A percentile compares a stretch with the other conserved stretches of the same genome.
Evolutionary conservation across 2,113 vertebrate genomes (phyloP).

Genomic region (Sclerurus mexicanus): DNA sequence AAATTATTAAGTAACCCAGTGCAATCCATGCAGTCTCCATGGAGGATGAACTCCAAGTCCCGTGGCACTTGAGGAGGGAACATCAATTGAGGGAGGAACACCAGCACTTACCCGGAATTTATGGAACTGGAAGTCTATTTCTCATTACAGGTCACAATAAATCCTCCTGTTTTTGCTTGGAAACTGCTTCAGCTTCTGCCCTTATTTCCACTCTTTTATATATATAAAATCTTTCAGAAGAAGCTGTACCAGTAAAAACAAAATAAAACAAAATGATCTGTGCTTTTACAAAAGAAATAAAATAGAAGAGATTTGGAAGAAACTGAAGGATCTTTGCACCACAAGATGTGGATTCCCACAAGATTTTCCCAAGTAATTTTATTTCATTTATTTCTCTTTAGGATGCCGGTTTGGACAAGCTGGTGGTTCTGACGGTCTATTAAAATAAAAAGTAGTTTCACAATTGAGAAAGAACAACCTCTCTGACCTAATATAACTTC

Average conservation of each 20-base stretch:
- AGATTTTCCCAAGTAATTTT: neutral
- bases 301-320: neutral
- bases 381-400: neutral
- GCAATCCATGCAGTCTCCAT: neutral
- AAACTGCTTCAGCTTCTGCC: constrained; percentile 2
- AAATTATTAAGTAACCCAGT: neutral
- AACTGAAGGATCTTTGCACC: neutral
- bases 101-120: neutral
- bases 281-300: neutral
- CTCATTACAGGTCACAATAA: neutral
- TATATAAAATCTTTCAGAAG: neutral
- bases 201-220: neutral
- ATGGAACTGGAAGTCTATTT: constrained; percentile 13
- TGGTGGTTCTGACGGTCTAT: neutral
- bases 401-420: neutral
- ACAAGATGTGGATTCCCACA: neutral
- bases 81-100: neutral
- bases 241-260: neutral
- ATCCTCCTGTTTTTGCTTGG: neutral
- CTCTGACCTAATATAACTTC: neutral
- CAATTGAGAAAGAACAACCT: neutral
- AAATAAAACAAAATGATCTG: neutral
- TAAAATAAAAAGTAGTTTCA: neutral
- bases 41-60: neutral
- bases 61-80: neutral